phyloP scores from a whole-genome alignment of 2,888 invertebrate genomes.

The Incurvaria masculella region DNA sequence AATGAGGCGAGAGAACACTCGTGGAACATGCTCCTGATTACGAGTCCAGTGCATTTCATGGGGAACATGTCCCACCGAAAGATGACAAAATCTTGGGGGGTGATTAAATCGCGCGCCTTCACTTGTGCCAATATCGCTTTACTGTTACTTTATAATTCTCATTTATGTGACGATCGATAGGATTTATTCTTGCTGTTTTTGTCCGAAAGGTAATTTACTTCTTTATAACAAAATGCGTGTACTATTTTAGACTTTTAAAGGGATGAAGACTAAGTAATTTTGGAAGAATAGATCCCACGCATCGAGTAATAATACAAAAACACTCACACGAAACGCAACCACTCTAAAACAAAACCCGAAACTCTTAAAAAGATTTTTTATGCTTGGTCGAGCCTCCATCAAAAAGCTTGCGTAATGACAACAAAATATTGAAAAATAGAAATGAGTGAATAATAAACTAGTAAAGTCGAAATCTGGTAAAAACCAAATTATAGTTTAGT shows the following conservation, averaged over 20 bases:
- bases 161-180: neutral
- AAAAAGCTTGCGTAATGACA: too few relatives aligned
- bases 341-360: neutral
- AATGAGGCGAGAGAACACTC: neutral
- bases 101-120: slow-evolving; percentile 6
- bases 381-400: neutral
- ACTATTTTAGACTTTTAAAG: too few relatives aligned
- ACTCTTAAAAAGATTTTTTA: neutral
- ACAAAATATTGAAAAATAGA: too few relatives aligned
- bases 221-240: too few relatives aligned
- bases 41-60: neutral
- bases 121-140: neutral
- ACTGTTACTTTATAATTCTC: neutral
- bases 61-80: neutral
- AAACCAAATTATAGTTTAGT: too few relatives aligned
- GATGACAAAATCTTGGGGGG: neutral
- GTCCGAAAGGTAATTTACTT: too few relatives aligned
- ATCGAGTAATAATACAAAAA: neutral
- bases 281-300: neutral
- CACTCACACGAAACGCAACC: neutral
- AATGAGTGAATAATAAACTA: too few relatives aligned
- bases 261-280: neutral
- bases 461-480: too few relatives aligned
- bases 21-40: slow-evolving; percentile 2
- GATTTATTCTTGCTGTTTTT: neutral